Conservation (phyloP, 2,888 invertebrate species). For the Boloria euphrosyne region DNA sequence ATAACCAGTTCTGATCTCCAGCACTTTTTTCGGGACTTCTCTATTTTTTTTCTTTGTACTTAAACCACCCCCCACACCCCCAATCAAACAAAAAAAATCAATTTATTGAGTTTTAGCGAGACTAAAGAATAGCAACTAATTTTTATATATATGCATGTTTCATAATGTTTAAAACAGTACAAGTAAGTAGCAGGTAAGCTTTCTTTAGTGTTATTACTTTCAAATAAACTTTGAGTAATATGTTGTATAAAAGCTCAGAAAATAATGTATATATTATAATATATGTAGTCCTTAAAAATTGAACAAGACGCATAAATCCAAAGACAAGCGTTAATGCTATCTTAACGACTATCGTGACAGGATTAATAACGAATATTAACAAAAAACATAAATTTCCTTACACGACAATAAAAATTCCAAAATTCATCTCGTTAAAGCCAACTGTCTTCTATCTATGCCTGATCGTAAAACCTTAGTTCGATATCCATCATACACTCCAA, state of each 20-base stretch:
- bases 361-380: constrained; percentile 19
- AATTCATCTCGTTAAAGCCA: constrained; percentile 16
- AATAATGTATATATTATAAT: neutral
- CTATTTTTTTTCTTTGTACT: no score
- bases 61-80: no score
- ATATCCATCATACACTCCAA: constrained; percentile 10
- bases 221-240: neutral
- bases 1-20: no score
- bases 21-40: no score
- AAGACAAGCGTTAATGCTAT: constrained; percentile 14
- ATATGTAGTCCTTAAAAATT: constrained; percentile 8
- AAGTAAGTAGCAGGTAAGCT: no score
- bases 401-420: constrained; percentile 17
- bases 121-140: no score
- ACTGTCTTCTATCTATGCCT: neutral
- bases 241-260: neutral
- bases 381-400: constrained; percentile 20
- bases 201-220: no score
- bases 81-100: no score
- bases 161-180: no score
- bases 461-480: constrained; percentile 12
- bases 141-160: no score
- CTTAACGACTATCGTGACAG: constrained; percentile 17
- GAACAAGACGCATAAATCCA: constrained; percentile 11
- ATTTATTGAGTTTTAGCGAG: no score